Percentiles rank a stretch among this genome's conserved stretches.
Conservation (phyloP, 1,140 invertebrate species). For the Nasonia vitripennis region DNA sequence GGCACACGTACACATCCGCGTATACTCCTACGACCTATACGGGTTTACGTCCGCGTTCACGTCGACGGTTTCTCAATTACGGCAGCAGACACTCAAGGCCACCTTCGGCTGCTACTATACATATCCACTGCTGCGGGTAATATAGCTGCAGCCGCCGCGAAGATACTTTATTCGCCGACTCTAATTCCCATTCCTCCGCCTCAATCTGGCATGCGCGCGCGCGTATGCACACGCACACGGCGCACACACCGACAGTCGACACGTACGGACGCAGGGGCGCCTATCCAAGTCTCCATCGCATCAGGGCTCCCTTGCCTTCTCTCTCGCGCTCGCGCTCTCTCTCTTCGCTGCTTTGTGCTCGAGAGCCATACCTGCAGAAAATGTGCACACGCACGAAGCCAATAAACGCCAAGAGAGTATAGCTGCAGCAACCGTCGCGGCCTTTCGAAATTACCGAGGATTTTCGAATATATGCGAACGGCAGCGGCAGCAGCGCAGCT, state of each 20-base stretch:
- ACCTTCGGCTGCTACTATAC: slow-evolving; percentile 20
- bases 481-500: slow-evolving; percentile 9
- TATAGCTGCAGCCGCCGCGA: slow-evolving; percentile 11
- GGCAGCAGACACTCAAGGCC: slow-evolving; percentile 46
- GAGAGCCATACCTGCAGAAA: slow-evolving; percentile 29
- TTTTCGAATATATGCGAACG: slow-evolving; percentile 50
- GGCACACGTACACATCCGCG: background rate
- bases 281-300: background rate
- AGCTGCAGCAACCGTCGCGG: slow-evolving; percentile 2
- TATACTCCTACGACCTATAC: background rate
- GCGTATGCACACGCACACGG: background rate
- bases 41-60: slow-evolving; percentile 27
- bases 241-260: background rate
- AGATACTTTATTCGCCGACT: slow-evolving; percentile 48
- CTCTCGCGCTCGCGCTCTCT: background rate
- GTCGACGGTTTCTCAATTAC: slow-evolving; percentile 52
- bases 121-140: background rate
- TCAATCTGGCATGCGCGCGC: slow-evolving; percentile 25
- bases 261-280: slow-evolving; percentile 25
- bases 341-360: background rate
- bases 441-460: slow-evolving; percentile 51
- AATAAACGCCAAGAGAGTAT: slow-evolving; percentile 12
- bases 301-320: background rate
- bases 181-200: slow-evolving; percentile 45
- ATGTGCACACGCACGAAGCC: slow-evolving; percentile 40